Evolutionary conservation across 1,140 invertebrate species (phyloP), one percentile per base, ranked within the genome.

Genomic region (Scaptodrosophila lebanonensis): DNA sequence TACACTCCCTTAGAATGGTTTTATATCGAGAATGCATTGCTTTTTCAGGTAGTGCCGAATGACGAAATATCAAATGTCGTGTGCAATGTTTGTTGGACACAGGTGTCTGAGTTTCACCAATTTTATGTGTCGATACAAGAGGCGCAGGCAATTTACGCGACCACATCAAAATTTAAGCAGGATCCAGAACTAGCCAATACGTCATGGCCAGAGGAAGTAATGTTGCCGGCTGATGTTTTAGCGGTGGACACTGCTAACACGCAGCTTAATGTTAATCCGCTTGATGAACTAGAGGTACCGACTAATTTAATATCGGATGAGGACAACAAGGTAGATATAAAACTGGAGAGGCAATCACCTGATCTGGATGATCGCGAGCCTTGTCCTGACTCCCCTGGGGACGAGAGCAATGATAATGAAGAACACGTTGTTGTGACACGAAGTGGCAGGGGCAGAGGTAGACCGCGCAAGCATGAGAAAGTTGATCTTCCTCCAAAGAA

Each of bases 21-120:
- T n/a, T n/a, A n/a, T 3, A 38, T 12, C 32, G 3, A 8, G 12
- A 4, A 33, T n/a, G 3, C 12, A 33, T 33, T 33, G 6, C 22
- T 13, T 29, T 11, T 20, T 30, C 33, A 82, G 75, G 50, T 82
- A 2, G 22, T 63, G 40, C 75, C 75, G 5, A 66, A 82, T 35
- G 75, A 82, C 39, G 48, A 61, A 30, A 72, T 85, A 44, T 85
- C 83, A 2, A 85, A 79, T 48, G 66, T 68, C 8, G 83, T 85
- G 33, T 85, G 83, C 49, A 68, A 72, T 45, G 58, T 73, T 13
- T 85, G 83, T 53, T 85, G 83, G 83, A 62, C 66, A 1, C 84
- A 82, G 36, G 75, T 85, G n/a, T 76, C 70, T 3, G 77, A 85
- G 39, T 85, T 85, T 17, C 83, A 85, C 22, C 73, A 85, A 39